Percentiles rank a stretch among this genome's conserved stretches.
Conservation (phyloP, 2,113 vertebrate genomes). For the Peromyscus polionotus region DNA sequence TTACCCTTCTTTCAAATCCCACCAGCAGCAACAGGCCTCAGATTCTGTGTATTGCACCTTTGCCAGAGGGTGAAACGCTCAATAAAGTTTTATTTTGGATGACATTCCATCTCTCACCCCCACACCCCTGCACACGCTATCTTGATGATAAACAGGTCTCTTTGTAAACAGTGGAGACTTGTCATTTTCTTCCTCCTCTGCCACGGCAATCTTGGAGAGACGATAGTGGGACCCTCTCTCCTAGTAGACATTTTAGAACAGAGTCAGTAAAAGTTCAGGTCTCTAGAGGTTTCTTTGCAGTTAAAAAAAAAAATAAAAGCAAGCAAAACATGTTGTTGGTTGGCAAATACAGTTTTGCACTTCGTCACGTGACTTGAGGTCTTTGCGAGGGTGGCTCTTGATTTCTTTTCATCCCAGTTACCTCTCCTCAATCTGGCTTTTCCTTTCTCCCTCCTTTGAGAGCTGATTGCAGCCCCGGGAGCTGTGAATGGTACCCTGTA, state of each 20-base stretch:
- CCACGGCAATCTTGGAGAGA: background rate
- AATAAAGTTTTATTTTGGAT: background rate
- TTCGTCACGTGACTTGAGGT: background rate
- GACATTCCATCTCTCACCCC: background rate
- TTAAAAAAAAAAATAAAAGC: background rate
- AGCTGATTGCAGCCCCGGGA: background rate
- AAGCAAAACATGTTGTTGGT: background rate
- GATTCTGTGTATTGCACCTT: fast-evolving
- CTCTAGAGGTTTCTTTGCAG: background rate
- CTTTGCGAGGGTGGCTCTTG: conserved; percentile 1
- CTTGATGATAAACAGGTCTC: background rate
- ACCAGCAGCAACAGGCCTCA: background rate
- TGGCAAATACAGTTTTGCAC: background rate
- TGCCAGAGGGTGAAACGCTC: background rate
- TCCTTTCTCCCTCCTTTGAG: background rate
- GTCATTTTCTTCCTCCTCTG: background rate
- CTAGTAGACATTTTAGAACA: conserved; percentile 24
- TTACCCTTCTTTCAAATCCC: background rate
- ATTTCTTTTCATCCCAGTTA: background rate
- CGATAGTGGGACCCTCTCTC: background rate
- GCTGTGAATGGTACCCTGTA: background rate
- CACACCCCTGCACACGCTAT: background rate
- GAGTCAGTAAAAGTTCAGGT: background rate
- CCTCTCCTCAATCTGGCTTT: background rate
- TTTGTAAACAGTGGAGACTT: background rate